Conservation (phyloP, 2,797 vertebrate genomes). For the Chanos chanos region DNA sequence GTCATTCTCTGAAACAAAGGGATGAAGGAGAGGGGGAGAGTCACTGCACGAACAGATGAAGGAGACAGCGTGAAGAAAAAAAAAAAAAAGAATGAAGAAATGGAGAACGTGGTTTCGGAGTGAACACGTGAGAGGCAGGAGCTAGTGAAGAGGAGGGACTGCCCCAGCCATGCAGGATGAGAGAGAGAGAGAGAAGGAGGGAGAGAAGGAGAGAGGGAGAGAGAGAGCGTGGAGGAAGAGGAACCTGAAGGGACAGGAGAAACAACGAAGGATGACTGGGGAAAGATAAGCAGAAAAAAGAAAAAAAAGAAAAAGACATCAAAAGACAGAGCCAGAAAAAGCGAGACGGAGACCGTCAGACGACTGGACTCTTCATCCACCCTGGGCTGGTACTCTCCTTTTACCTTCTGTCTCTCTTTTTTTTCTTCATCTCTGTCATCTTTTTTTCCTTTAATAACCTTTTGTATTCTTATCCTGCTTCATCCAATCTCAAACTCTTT, state of each 20-base stretch:
- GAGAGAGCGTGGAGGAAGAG: constrained; percentile 57
- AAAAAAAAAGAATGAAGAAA: neutral
- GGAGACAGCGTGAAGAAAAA: constrained; percentile 15
- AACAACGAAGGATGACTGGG: constrained; percentile 60
- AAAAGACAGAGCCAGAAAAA: constrained; percentile 35
- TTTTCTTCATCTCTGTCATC: neutral
- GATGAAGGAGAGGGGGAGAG: neutral
- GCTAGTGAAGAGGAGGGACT: constrained; percentile 13
- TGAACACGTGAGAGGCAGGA: constrained; percentile 13
- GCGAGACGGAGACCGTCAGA: constrained; percentile 38
- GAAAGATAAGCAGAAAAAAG: constrained; percentile 59
- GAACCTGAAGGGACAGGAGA: constrained; percentile 59
- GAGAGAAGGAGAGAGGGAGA: constrained; percentile 57
- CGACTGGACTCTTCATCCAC: neutral
- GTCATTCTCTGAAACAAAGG: neutral
- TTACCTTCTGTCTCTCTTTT: neutral
- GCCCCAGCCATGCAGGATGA: constrained; percentile 1
- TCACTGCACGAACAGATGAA: constrained; percentile 19
- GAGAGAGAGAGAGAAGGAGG: constrained; percentile 52
- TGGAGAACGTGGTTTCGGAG: constrained; percentile 18
- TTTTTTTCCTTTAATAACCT: no score
- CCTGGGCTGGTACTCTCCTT: constrained; percentile 13
- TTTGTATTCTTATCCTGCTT: no score
- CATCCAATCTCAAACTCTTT: no score
- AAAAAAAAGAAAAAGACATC: neutral